These are phyloP conservation scores for Cephus cinctus DNA, from an alignment of 1,140 invertebrate species.

Conservation along the genomic window DNA sequence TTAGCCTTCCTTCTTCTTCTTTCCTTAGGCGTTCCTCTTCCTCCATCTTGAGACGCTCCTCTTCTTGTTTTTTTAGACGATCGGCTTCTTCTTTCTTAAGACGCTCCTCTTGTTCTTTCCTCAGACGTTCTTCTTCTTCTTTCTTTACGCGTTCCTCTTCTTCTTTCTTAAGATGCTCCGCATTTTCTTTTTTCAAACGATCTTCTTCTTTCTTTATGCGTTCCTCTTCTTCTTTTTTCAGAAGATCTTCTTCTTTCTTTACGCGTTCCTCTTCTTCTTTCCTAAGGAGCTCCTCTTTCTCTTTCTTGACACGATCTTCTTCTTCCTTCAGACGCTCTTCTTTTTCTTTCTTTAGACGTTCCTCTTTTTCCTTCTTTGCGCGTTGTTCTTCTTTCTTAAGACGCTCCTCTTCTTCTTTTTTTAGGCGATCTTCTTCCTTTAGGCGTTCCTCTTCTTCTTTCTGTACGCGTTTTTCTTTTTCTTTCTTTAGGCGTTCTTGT, in stretches of 20 bases:
- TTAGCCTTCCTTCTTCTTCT: background rate
- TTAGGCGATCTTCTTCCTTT: constrained; percentile 10
- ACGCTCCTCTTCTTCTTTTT: constrained; percentile 13
- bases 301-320: constrained; percentile 17
- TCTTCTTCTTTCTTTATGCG: constrained; percentile 14
- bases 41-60: background rate
- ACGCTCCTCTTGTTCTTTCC: constrained; percentile 5
- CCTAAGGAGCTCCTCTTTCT: constrained; percentile 14
- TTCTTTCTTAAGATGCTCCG: constrained; percentile 6
- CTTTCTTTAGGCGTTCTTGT: background rate
- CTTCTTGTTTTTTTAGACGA: background rate
- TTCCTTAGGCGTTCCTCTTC: background rate
- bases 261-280: constrained; percentile 15
- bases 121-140: constrained; percentile 6
- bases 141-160: constrained; percentile 10
- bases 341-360: constrained; percentile 19
- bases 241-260: constrained; percentile 23
- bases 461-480: constrained; percentile 20
- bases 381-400: constrained; percentile 8
- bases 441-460: constrained; percentile 15
- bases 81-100: background rate
- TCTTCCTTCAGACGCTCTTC: constrained; percentile 11
- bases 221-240: constrained; percentile 16
- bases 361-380: constrained; percentile 14
- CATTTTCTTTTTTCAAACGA: constrained; percentile 9